Evolutionary conservation across 2,797 vertebrate species (phyloP).

Genomic region (Acrossocheilus wenchowensis): DNA sequence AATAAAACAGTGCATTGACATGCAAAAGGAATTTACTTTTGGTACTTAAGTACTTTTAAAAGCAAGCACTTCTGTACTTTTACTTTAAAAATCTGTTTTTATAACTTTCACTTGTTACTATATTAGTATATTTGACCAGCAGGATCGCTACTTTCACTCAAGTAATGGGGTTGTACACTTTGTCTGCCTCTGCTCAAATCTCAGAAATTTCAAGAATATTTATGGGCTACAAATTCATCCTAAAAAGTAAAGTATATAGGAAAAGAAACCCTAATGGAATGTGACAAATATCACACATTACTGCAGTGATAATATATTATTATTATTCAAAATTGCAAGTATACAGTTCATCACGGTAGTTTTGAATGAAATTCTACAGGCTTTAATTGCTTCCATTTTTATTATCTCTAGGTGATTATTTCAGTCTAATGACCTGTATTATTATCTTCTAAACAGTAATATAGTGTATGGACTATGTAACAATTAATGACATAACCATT

Average conservation of each 20-base stretch:
- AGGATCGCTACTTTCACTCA: too few relatives aligned
- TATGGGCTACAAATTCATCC: not conserved
- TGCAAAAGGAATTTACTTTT: too few relatives aligned
- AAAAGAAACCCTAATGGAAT: not conserved
- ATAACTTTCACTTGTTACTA: too few relatives aligned
- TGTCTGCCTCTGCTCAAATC: not conserved
- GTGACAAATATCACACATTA: not conserved
- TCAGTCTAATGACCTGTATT: not conserved
- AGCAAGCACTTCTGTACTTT: too few relatives aligned
- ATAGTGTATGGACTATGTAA: not conserved
- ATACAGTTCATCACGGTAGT: not conserved
- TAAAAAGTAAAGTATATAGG: not conserved
- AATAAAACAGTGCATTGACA: too few relatives aligned
- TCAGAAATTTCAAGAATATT: not conserved
- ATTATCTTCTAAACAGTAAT: not conserved
- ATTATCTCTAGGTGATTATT: not conserved
- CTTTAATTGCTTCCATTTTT: slow-evolving; percentile 12
- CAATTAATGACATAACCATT: not conserved
- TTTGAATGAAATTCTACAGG: not conserved
- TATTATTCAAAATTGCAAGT: not conserved
- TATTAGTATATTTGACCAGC: too few relatives aligned
- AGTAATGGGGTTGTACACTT: too few relatives aligned
- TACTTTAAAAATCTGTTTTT: too few relatives aligned
- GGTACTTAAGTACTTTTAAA: too few relatives aligned
- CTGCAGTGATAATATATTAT: not conserved